phyloP scores from a whole-genome alignment of 35 echinoderm and acorn worm genomes.

The Apostichopus parvimensis region DNA sequence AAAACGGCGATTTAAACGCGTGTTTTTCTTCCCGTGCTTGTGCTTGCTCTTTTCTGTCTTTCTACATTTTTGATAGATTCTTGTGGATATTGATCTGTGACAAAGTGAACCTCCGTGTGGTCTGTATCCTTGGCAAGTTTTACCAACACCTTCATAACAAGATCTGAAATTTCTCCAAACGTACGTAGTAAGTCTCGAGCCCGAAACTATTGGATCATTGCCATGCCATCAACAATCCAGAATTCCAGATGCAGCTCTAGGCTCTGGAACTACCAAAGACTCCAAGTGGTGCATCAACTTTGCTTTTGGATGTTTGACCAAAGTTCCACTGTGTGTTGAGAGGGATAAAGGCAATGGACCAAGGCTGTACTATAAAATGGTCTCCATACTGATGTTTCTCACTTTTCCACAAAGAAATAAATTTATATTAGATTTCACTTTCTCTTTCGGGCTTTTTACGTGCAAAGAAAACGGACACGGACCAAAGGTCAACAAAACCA shows the following conservation, averaged over 20 bases:
- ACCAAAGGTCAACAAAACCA: no score
- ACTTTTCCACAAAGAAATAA: constrained; percentile 36
- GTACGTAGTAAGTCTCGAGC: neutral
- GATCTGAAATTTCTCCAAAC: neutral
- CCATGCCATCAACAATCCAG: constrained; percentile 51
- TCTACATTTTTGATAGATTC: constrained; percentile 26
- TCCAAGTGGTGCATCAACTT: constrained; percentile 57
- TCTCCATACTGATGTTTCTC: constrained; percentile 33
- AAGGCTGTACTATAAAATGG: constrained; percentile 56
- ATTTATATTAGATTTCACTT: neutral
- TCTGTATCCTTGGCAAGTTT: neutral
- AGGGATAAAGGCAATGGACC: constrained; percentile 52
- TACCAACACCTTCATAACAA: neutral
- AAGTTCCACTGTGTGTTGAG: constrained; percentile 45
- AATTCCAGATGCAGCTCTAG: neutral
- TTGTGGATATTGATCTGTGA: constrained; percentile 24
- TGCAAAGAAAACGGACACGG: no score
- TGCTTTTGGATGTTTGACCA: constrained; percentile 73
- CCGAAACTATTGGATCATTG: neutral
- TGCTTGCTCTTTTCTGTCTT: constrained; percentile 8
- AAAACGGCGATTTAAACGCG: no score
- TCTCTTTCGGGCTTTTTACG: neutral
- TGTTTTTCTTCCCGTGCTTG: no score
- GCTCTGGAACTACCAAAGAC: neutral
- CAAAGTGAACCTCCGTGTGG: constrained; percentile 34